These are phyloP conservation scores for Chloroceryle aenea DNA, from an alignment of 2,113 vertebrate genomes.

Conservation along the genomic window DNA sequence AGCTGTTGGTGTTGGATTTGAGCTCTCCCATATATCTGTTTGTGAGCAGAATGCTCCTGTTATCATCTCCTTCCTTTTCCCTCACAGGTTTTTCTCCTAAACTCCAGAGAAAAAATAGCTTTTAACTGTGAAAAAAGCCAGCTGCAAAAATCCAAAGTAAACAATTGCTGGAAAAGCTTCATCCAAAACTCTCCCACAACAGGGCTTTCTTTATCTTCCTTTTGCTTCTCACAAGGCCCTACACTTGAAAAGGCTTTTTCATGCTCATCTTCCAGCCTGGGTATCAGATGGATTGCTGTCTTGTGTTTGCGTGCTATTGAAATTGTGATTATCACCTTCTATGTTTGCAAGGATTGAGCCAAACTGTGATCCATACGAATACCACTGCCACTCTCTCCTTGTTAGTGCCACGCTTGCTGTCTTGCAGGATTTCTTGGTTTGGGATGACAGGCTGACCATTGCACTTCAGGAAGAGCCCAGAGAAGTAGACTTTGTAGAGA, in stretches of 20 bases:
- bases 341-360: background rate
- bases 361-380: background rate
- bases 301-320: constrained; percentile 17
- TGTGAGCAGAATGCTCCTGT: background rate
- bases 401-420: background rate
- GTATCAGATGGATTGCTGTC: constrained; percentile 10
- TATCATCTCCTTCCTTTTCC: background rate
- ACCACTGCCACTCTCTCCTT: background rate
- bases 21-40: background rate
- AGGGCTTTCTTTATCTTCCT: constrained; percentile 28
- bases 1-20: background rate
- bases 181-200: constrained; percentile 26
- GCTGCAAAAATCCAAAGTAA: constrained; percentile 50
- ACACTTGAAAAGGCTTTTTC: constrained; percentile 23
- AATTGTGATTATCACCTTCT: background rate
- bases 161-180: constrained; percentile 46
- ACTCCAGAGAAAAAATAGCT: background rate
- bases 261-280: background rate
- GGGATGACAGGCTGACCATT: background rate
- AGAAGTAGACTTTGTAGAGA: background rate
- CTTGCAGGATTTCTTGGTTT: background rate
- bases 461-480: background rate
- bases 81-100: constrained; percentile 3
- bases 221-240: background rate
- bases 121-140: constrained; percentile 44